Evolutionary conservation across 2,113 vertebrate genomes (phyloP).

Genomic region (Colius striatus): DNA sequence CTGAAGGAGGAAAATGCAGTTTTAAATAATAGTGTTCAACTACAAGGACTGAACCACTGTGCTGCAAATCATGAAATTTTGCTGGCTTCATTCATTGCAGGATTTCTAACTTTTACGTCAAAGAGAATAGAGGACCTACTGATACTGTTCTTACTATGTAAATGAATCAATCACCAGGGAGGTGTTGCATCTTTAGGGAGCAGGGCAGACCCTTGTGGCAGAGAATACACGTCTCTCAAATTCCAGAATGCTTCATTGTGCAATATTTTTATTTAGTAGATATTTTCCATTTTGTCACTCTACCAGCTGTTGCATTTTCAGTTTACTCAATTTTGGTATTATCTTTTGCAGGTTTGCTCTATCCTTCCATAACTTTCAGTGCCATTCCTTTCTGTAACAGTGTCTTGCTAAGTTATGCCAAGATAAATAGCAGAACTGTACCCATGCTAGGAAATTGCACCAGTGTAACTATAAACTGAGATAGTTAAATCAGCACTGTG

Average conservation of each 20-base stretch:
- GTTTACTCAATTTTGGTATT: background rate
- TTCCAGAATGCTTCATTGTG: background rate
- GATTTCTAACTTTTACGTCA: background rate
- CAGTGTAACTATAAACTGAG: slow-evolving; percentile 48
- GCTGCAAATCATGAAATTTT: background rate
- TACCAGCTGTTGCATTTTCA: background rate
- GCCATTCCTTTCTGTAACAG: background rate
- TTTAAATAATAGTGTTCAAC: background rate
- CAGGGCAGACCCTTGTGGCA: background rate
- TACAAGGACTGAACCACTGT: background rate
- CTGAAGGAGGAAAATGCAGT: background rate
- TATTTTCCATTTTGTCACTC: background rate
- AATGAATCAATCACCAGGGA: background rate
- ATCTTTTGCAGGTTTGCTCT: background rate
- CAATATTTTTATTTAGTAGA: background rate
- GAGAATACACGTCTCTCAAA: background rate
- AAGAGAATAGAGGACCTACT: background rate
- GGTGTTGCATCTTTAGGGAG: background rate
- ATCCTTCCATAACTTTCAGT: background rate
- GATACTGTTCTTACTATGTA: background rate
- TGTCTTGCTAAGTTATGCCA: slow-evolving; percentile 16
- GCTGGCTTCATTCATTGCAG: background rate
- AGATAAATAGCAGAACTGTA: slow-evolving; percentile 21
- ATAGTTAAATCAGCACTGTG: slow-evolving; percentile 53
- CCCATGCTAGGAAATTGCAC: slow-evolving; percentile 31